phyloP scores from a whole-genome alignment of 2,113 vertebrate species.

The Myiozetetes cayanensis region DNA sequence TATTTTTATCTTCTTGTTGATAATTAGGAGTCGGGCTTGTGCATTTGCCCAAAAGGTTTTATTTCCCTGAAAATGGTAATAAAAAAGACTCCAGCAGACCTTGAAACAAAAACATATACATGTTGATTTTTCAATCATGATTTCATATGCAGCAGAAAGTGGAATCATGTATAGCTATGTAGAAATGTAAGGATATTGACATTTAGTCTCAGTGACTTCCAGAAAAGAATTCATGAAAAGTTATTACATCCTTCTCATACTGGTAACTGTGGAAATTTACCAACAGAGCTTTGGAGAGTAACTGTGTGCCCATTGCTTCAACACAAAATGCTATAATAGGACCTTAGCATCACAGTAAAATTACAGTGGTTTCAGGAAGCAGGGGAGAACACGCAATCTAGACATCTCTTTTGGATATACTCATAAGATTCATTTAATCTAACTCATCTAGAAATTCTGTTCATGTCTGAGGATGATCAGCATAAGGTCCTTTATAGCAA shows the following conservation, averaged over 20 bases:
- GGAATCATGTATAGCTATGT: neutral
- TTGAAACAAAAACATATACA: neutral
- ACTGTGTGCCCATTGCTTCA: fast-evolving
- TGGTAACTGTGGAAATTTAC: neutral
- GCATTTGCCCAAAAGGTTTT: neutral
- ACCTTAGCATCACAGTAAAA: neutral
- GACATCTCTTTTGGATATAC: neutral
- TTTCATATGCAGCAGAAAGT: neutral
- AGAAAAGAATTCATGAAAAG: neutral
- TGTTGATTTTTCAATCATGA: neutral
- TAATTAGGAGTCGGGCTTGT: neutral
- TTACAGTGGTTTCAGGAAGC: neutral
- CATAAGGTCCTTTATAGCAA: neutral
- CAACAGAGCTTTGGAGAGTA: neutral
- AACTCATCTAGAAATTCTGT: neutral
- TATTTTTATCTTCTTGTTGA: neutral
- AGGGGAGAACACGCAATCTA: neutral
- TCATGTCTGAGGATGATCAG: neutral
- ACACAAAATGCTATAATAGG: neutral
- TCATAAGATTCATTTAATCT: neutral
- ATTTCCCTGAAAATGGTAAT: neutral
- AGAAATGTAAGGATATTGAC: neutral
- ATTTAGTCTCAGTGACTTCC: neutral
- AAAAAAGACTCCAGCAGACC: neutral
- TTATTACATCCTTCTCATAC: neutral